Conservation (phyloP, 2,888 invertebrate genomes). For the Nemapogon koenigi region DNA sequence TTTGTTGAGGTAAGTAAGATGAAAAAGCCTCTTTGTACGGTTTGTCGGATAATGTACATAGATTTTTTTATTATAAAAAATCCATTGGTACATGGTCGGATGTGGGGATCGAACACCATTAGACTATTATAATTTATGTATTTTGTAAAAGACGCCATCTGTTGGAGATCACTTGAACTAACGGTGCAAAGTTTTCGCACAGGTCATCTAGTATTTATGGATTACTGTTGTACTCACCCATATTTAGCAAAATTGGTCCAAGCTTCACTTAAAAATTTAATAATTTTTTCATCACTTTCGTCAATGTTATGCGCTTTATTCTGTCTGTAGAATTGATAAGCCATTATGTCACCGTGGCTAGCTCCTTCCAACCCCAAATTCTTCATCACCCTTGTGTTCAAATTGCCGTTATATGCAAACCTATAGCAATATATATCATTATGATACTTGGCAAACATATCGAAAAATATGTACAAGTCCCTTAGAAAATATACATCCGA, state of each 20-base stretch:
- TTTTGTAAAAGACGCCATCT: too few species aligned
- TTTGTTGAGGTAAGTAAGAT: too few species aligned
- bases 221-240: slow-evolving; percentile 30
- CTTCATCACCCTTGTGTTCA: slow-evolving; percentile 38
- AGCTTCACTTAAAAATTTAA: slow-evolving; percentile 31
- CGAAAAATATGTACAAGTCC: slow-evolving; percentile 28
- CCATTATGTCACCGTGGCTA: slow-evolving; percentile 42
- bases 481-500: slow-evolving; percentile 35
- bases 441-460: slow-evolving; percentile 24
- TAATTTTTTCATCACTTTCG: slow-evolving; percentile 27
- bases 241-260: slow-evolving; percentile 42
- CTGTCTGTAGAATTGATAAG: slow-evolving; percentile 41
- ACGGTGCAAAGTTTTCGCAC: too few species aligned
- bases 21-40: too few species aligned
- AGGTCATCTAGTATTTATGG: too few species aligned
- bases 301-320: slow-evolving; percentile 28
- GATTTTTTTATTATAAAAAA: too few species aligned
- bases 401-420: slow-evolving; percentile 36
- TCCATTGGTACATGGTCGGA: too few species aligned
- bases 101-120: not conserved
- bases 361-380: slow-evolving; percentile 35
- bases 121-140: not conserved
- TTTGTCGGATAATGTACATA: too few species aligned
- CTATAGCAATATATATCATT: slow-evolving; percentile 28
- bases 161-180: too few species aligned